phyloP scores from a whole-genome alignment of 2,113 vertebrate species.

The Phaethornis superciliosus region DNA sequence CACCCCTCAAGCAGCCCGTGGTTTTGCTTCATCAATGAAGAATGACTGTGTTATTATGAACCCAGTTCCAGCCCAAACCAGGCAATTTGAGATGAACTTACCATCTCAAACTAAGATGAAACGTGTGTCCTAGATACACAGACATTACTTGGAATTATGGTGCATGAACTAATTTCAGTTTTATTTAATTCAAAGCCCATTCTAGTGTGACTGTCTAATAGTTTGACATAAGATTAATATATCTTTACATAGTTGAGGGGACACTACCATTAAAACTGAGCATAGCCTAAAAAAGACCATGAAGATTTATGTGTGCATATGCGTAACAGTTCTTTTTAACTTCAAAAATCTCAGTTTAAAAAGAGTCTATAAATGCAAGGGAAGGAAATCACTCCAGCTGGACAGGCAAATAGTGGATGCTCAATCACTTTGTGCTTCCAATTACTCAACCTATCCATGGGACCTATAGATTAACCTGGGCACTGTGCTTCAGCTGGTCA shows the following conservation, averaged over 20 bases:
- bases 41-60: background rate
- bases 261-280: background rate
- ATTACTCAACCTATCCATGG: rapidly evolving
- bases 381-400: background rate
- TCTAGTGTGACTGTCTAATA: background rate
- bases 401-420: background rate
- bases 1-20: background rate
- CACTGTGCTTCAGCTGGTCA: background rate
- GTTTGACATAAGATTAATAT: background rate
- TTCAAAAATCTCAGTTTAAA: background rate
- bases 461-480: background rate
- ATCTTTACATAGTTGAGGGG: background rate
- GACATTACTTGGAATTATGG: background rate
- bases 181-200: background rate
- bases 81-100: background rate
- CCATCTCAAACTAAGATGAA: background rate
- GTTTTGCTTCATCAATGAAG: background rate
- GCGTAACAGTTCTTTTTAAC: background rate
- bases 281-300: background rate
- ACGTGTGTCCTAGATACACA: background rate
- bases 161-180: background rate
- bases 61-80: rapidly evolving
- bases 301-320: background rate
- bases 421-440: background rate
- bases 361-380: background rate